A percentile compares a stretch with the other conserved stretches of the same genome.
Evolutionary conservation across 2,113 vertebrate genomes (phyloP).

Genomic region (Platycercus adscitus): DNA sequence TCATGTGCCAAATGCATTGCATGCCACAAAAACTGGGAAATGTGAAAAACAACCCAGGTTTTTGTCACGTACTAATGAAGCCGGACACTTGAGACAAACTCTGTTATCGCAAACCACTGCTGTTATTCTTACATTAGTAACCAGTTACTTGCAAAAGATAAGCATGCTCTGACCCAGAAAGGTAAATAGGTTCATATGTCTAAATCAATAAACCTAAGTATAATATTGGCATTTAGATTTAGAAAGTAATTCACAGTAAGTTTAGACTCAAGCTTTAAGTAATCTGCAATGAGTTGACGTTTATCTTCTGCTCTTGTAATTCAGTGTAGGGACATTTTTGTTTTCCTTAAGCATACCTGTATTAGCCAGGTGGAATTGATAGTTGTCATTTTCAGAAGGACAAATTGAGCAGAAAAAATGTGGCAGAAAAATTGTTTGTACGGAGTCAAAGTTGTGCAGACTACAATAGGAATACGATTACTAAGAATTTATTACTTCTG

Average conservation of each 20-base stretch:
- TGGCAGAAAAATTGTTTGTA: background rate
- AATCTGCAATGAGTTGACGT: background rate
- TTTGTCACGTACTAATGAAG: background rate
- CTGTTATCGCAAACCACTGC: accelerated
- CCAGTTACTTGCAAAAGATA: background rate
- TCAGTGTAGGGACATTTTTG: background rate
- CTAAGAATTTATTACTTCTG: background rate
- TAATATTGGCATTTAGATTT: conserved; percentile 57
- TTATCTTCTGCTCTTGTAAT: conserved; percentile 1
- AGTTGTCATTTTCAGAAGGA: background rate
- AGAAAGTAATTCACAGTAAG: conserved; percentile 46
- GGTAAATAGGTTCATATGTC: background rate
- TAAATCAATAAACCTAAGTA: conserved; percentile 35
- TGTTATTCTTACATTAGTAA: background rate
- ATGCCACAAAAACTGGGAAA: background rate
- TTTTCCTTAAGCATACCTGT: background rate
- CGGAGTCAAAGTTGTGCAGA: background rate
- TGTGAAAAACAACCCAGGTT: background rate
- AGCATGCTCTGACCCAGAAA: background rate
- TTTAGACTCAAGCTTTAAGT: conserved; percentile 14
- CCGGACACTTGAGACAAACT: background rate
- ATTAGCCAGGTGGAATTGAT: background rate
- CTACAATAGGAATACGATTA: background rate
- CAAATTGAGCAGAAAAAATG: background rate
- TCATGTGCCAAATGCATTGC: background rate